Conservation (phyloP, 1,140 invertebrate species). For the Papilio dardanus region DNA sequence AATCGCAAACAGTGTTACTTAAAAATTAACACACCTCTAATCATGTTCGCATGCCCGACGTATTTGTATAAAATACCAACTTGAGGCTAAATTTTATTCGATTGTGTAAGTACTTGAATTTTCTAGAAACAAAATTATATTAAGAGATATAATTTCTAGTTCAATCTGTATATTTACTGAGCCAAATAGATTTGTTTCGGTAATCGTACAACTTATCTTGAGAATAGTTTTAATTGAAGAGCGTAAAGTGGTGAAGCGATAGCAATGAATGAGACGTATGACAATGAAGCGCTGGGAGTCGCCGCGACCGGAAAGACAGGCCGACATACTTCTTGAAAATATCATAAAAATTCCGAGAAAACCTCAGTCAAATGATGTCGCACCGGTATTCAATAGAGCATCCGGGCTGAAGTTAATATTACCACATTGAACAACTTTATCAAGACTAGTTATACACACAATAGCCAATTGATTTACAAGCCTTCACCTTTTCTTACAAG, state of each 20-base stretch:
- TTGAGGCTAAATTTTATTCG: background rate
- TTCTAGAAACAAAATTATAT: background rate
- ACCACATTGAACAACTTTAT: background rate
- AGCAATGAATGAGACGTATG: background rate
- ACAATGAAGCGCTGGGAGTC: background rate
- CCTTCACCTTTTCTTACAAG: background rate
- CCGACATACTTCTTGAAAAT: conserved; percentile 1
- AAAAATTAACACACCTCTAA: background rate
- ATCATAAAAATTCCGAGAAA: conserved; percentile 23
- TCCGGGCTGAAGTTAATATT: background rate
- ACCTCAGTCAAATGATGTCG: conserved; percentile 8
- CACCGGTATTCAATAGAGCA: background rate
- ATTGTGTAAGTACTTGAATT: background rate
- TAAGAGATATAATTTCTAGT: no score
- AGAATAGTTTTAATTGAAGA: background rate
- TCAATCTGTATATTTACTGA: no score
- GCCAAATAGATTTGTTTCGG: no score
- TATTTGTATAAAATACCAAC: background rate
- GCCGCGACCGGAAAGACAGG: conserved; percentile 13
- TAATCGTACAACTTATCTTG: background rate
- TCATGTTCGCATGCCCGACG: background rate
- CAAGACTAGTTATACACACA: background rate
- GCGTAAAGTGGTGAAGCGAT: background rate
- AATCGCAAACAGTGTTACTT: background rate
- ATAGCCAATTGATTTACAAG: background rate